phyloP scores from a whole-genome alignment of 2,888 invertebrate species.

The Agriotes lineatus region DNA sequence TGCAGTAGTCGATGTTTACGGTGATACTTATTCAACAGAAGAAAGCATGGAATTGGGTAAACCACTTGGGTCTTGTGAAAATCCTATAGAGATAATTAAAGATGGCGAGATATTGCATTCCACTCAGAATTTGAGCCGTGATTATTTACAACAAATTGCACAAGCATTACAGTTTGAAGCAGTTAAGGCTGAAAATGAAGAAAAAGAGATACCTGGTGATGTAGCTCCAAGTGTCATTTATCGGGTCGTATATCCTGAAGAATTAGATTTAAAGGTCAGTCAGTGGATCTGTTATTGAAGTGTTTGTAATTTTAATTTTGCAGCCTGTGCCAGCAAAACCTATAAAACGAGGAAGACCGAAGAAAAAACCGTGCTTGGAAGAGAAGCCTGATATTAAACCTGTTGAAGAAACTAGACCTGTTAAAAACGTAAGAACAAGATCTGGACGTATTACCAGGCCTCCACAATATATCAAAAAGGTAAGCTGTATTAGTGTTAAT shows the following conservation, averaged over 20 bases:
- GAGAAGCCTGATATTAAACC: slow-evolving; percentile 24
- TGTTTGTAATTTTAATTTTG: slow-evolving; percentile 36
- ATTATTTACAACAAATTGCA: slow-evolving; percentile 40
- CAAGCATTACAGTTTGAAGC: slow-evolving; percentile 32
- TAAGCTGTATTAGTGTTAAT: slow-evolving; percentile 33
- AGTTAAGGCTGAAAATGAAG: slow-evolving; percentile 10
- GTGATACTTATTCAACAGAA: background rate
- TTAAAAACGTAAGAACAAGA: slow-evolving; percentile 57
- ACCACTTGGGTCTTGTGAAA: slow-evolving; percentile 42
- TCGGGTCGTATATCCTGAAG: slow-evolving; percentile 60
- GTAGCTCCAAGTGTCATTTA: slow-evolving; percentile 53
- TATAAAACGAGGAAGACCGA: slow-evolving; percentile 56
- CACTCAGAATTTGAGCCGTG: slow-evolving; percentile 39
- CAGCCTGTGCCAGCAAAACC: slow-evolving; percentile 49
- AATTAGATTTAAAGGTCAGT: slow-evolving; percentile 57
- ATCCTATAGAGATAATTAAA: slow-evolving; percentile 44
- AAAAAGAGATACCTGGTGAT: slow-evolving; percentile 34
- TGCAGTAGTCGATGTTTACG: background rate
- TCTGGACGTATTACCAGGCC: slow-evolving; percentile 61
- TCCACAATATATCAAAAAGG: slow-evolving; percentile 59
- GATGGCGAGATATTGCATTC: slow-evolving; percentile 39
- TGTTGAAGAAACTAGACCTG: slow-evolving; percentile 35
- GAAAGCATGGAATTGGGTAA: slow-evolving; percentile 1
- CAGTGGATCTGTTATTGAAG: no score
- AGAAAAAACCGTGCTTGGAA: slow-evolving; percentile 49